Conservation (phyloP, 92 coral and sea anemone species). For the Epizoanthus rinbou region DNA sequence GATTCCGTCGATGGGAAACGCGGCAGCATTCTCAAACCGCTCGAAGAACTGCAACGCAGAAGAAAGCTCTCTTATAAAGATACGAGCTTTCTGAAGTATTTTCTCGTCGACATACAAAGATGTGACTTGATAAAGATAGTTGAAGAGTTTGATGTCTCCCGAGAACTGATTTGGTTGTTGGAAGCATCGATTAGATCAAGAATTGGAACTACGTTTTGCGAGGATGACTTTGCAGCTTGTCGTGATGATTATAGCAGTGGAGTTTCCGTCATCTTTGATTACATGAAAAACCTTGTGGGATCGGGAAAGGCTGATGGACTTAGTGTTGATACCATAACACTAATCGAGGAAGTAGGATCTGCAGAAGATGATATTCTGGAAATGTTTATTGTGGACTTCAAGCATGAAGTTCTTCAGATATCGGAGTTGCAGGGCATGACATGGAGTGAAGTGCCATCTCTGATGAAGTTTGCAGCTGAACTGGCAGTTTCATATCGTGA, state of each 20-base stretch:
- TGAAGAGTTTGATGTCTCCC: constrained; percentile 1
- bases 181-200: background rate
- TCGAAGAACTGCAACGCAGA: background rate
- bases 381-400: too few relatives aligned
- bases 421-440: constrained; percentile 9
- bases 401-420: too few relatives aligned
- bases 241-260: background rate
- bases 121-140: background rate
- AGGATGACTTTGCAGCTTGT: background rate
- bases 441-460: background rate
- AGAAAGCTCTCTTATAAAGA: background rate
- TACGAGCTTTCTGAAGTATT: background rate
- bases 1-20: background rate
- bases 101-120: background rate
- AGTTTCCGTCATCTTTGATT: background rate
- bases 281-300: background rate
- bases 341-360: background rate
- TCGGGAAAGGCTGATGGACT: background rate
- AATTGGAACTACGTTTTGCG: background rate
- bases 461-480: constrained; percentile 3
- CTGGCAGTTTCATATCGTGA: background rate
- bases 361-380: background rate
- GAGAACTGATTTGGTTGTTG: constrained; percentile 16
- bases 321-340: background rate
- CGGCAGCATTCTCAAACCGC: background rate